Evolutionary conservation across 2,888 invertebrate genomes (phyloP).

Genomic region (Encarsia formosa): DNA sequence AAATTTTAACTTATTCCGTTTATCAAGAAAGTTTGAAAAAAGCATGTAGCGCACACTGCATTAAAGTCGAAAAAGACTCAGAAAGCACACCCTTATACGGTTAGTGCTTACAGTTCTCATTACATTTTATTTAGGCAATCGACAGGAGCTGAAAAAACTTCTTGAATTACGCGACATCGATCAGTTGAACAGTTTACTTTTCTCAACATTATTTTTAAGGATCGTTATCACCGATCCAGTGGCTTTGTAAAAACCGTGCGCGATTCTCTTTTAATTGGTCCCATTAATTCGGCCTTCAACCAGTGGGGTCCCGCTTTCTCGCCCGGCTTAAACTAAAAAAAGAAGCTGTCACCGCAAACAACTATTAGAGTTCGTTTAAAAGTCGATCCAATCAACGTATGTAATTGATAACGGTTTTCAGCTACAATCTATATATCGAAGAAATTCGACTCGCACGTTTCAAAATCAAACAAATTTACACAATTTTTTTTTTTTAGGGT

Average conservation of each 20-base stretch:
- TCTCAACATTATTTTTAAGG: neutral
- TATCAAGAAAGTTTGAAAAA: no score
- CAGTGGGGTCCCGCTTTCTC: neutral
- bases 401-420: constrained; percentile 24
- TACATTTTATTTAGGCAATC: no score
- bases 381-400: constrained; percentile 16
- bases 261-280: constrained; percentile 22
- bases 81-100: constrained; percentile 8
- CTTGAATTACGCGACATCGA: no score
- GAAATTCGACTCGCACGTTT: no score
- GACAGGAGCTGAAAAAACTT: no score
- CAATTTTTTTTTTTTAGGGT: no score
- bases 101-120: neutral
- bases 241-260: constrained; percentile 10
- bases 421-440: constrained; percentile 1
- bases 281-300: constrained; percentile 20
- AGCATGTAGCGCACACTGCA: no score
- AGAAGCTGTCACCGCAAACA: constrained; percentile 11
- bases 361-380: no score
- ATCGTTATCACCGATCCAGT: neutral
- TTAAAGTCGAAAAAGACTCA: neutral
- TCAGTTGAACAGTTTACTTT: constrained; percentile 19
- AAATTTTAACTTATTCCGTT: no score
- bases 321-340: neutral
- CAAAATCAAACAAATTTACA: no score